phyloP scores from a whole-genome alignment of 2,888 invertebrate species.

The Carabus problematicus region DNA sequence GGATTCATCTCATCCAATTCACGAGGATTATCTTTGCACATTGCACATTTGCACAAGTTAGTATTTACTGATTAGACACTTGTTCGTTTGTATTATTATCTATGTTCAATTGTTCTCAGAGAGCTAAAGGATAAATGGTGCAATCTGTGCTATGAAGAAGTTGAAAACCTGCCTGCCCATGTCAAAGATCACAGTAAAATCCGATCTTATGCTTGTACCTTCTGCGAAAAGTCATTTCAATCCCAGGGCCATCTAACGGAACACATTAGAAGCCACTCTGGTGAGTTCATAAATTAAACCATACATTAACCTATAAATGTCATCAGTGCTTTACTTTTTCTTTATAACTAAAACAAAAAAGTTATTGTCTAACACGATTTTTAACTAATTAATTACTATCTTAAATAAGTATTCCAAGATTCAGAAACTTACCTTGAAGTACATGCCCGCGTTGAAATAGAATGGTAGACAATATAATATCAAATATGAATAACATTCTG shows the following conservation, averaged over 20 bases:
- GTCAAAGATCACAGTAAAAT: slow-evolving; percentile 46
- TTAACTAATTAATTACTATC: too few species aligned
- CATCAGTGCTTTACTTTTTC: too few species aligned
- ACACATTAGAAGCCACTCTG: slow-evolving; percentile 52
- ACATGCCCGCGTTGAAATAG: too few species aligned
- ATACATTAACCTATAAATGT: neutral
- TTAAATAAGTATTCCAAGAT: too few species aligned
- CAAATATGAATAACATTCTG: too few species aligned
- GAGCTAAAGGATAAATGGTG: slow-evolving; percentile 53
- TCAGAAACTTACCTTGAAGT: too few species aligned
- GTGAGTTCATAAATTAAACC: slow-evolving; percentile 45
- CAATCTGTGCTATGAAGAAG: slow-evolving; percentile 50
- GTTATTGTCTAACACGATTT: too few species aligned
- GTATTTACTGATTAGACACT: slow-evolving; percentile 12
- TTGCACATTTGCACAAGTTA: slow-evolving; percentile 53
- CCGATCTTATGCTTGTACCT: slow-evolving; percentile 49
- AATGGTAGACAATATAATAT: too few species aligned
- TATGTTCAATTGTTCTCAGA: slow-evolving; percentile 43
- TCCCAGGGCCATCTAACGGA: slow-evolving; percentile 52
- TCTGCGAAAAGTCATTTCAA: slow-evolving; percentile 50
- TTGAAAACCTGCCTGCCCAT: slow-evolving; percentile 46
- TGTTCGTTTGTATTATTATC: neutral
- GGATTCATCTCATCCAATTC: slow-evolving; percentile 46
- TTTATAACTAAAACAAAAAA: too few species aligned
- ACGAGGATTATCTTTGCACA: slow-evolving; percentile 52